Evolutionary conservation across 1,140 invertebrate genomes (phyloP), one percentile per base, ranked within the genome.

Genomic region (Cyclina sinensis): DNA sequence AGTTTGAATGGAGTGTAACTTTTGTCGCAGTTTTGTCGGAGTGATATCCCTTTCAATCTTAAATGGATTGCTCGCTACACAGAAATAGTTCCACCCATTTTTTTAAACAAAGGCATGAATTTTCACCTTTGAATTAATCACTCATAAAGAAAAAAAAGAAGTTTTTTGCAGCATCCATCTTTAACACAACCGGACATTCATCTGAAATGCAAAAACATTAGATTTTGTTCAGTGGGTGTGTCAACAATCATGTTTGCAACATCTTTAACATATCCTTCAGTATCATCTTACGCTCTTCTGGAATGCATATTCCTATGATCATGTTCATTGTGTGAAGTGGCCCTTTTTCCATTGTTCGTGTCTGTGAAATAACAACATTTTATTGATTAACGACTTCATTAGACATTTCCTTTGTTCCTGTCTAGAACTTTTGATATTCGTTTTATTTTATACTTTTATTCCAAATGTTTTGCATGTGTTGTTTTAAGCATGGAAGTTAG

Each of bases 1-100:
- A 39, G 35, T 70, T 70, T 62, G 57, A 62, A 21, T 70, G 30
- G 35, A 35, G 32, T 59, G 57, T 62, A 9, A 24, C 14, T 62
- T 27, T 62, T 62, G 57, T 62, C 57, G 18, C 46, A 78, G 46
- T 32, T 46, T 78, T 39, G 7, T 51, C 27, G 14, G 74, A 78
- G 74, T 78, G 74, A 78, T 78, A 16, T 78, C 46, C 74, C 43
- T 30, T 43, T 78, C 39, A 18, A 5, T 76, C 7, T 57, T 57
- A n/a, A 57, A 57, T 57, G 51, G 18, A 4, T 57, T 57, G 3
- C 21, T 16, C 3, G 3, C 51, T 57, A 57, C 51, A 43, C 5
- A n/a, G n/a, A n/a, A n/a, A n/a, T n/a, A n/a, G n/a, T n/a, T n/a
- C 7, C 43, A 46, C 16, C 43, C 16, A 18, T 54, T 7, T 18